Evolutionary conservation across 2,113 vertebrate species (phyloP).

Genomic region (Charadrius vociferus): DNA sequence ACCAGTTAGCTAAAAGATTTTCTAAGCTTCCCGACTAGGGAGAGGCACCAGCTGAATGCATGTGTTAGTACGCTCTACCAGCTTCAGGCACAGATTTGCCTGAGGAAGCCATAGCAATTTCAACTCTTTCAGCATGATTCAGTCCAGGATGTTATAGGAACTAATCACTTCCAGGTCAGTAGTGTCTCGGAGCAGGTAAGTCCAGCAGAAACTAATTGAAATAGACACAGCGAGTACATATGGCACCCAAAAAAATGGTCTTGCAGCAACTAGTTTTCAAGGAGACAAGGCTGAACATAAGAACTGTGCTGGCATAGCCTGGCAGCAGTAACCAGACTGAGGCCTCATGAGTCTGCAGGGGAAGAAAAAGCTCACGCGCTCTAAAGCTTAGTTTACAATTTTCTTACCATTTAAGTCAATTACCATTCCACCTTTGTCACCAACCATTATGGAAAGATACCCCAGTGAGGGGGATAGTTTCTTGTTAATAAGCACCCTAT

Average conservation of each 20-base stretch:
- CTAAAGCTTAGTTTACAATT: background rate
- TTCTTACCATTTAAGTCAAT: background rate
- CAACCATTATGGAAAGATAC: background rate
- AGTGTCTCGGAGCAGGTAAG: background rate
- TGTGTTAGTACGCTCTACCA: background rate
- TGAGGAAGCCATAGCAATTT: background rate
- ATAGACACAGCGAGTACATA: background rate
- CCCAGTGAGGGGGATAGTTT: background rate
- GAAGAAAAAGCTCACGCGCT: background rate
- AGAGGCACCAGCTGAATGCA: background rate
- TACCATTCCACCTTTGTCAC: too few species aligned
- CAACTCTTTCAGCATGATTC: background rate
- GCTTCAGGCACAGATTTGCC: background rate
- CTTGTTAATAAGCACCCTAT: background rate
- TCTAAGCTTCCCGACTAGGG: background rate
- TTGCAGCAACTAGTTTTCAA: background rate
- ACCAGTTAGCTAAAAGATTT: background rate
- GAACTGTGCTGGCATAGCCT: background rate
- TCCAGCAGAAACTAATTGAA: background rate
- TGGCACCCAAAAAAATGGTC: accelerated
- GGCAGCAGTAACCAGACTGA: background rate
- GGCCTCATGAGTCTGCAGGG: background rate
- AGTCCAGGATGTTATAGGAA: background rate
- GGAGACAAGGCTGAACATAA: background rate
- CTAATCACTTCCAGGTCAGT: background rate